These are phyloP conservation scores for Rhagophthalmus giganteus DNA, from an alignment of 2,888 invertebrate species.

Conservation along the genomic window DNA sequence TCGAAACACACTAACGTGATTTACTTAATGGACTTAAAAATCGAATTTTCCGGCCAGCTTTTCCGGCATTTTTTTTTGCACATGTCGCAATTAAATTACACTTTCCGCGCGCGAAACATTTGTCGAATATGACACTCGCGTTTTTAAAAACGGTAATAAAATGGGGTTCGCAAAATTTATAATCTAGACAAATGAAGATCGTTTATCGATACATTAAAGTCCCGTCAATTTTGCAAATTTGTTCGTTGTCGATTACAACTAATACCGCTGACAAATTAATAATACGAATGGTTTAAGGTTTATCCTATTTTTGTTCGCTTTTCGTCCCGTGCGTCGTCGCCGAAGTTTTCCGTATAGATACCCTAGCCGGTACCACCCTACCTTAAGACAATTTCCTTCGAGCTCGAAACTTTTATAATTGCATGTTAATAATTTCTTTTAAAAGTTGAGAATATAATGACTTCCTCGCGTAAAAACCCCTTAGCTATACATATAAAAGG, in stretches of 20 bases:
- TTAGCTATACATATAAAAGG: conserved; percentile 7
- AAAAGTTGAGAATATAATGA: conserved; percentile 11
- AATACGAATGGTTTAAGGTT: no score
- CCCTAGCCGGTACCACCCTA: no score
- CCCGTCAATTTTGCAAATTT: no score
- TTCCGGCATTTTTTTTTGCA: conserved; percentile 1
- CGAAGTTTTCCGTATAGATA: no score
- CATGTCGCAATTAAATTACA: conserved; percentile 10
- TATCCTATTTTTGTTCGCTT: no score
- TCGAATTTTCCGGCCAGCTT: conserved; percentile 5
- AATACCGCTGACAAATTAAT: no score
- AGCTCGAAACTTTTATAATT: conserved; percentile 22
- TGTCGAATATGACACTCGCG: conserved; percentile 3
- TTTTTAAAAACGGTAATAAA: no score
- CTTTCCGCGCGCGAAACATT: conserved; percentile 1
- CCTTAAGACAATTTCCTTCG: conserved; percentile 14
- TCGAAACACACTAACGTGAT: conserved; percentile 7
- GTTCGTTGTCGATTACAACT: no score
- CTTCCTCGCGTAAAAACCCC: conserved; percentile 9
- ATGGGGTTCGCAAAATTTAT: no score
- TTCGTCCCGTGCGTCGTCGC: no score
- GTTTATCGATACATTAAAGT: no score
- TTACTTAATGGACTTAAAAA: conserved; percentile 12
- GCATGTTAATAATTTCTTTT: conserved; percentile 19
- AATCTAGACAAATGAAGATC: no score